phyloP scores from a whole-genome alignment of 2,888 invertebrate species.

The Nomada flava region DNA sequence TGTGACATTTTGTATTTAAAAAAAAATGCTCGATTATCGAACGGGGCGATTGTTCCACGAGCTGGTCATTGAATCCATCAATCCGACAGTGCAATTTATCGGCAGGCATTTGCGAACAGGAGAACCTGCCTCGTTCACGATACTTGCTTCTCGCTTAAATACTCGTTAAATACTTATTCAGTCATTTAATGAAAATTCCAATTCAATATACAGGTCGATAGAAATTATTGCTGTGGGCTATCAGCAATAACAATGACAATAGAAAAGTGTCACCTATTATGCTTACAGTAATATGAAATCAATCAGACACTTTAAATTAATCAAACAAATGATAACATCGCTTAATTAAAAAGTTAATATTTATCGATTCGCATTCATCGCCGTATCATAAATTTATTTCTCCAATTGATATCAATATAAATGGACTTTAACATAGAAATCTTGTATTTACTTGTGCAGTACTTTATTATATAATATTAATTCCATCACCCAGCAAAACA shows the following conservation, averaged over 20 bases:
- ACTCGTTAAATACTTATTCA: neutral
- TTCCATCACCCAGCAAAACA: too few species aligned
- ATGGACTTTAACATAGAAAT: too few species aligned
- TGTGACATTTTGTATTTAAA: slow-evolving; percentile 82
- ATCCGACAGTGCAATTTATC: slow-evolving; percentile 24
- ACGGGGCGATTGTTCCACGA: neutral
- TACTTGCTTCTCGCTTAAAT: neutral
- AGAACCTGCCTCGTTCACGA: neutral
- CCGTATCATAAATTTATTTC: too few species aligned
- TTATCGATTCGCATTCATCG: too few species aligned
- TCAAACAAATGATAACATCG: too few species aligned
- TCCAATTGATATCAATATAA: too few species aligned
- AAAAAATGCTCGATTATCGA: slow-evolving; percentile 68
- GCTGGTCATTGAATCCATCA: neutral
- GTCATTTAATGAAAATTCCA: too few species aligned
- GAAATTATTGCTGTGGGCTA: neutral
- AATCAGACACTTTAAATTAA: too few species aligned
- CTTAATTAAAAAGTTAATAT: too few species aligned
- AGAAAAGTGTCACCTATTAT: neutral
- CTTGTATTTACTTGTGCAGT: too few species aligned
- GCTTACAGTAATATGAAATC: neutral
- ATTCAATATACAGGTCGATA: too few species aligned
- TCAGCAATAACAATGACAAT: neutral
- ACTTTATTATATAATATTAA: too few species aligned
- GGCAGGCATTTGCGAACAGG: neutral